A percentile compares a stretch with the other conserved stretches of the same genome.
phyloP scores from a whole-genome alignment of 2,113 vertebrate species.

The Grus americana region DNA sequence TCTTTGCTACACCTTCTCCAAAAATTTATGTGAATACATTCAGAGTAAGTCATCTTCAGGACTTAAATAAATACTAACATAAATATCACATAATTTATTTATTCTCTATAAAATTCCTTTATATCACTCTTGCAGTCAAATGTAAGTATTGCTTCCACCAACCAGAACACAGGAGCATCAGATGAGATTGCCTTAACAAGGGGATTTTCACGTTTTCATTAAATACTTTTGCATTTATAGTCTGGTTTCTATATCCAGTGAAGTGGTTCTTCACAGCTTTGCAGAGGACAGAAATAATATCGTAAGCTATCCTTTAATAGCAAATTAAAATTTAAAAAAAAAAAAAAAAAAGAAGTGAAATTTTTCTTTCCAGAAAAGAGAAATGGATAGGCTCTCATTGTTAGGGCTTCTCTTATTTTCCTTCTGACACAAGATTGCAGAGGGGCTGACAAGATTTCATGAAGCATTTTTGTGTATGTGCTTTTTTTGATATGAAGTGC shows the following conservation, averaged over 20 bases:
- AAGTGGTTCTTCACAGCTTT: not conserved
- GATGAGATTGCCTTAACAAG: not conserved
- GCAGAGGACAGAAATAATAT: not conserved
- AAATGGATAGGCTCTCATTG: not conserved
- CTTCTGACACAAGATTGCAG: not conserved
- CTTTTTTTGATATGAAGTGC: not conserved
- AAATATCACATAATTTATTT: slow-evolving; percentile 67
- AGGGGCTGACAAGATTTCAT: not conserved
- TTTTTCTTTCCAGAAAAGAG: not conserved
- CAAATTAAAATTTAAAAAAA: not conserved
- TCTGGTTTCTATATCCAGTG: not conserved
- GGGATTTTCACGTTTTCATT: not conserved
- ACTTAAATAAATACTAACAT: slow-evolving; percentile 56
- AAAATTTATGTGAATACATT: slow-evolving; percentile 59
- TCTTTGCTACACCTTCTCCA: slow-evolving; percentile 59
- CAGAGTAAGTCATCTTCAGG: slow-evolving; percentile 51
- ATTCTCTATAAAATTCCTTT: slow-evolving; percentile 12
- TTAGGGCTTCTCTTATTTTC: not conserved
- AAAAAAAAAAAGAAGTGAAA: not conserved
- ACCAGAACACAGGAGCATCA: not conserved
- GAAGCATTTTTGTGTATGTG: not conserved
- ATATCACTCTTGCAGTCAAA: not conserved
- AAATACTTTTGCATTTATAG: not conserved
- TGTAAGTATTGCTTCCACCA: not conserved
- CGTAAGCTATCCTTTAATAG: not conserved